These are phyloP conservation scores for Mormoops blainvillei DNA, from an alignment of 2,113 vertebrate species.

Conservation along the genomic window DNA sequence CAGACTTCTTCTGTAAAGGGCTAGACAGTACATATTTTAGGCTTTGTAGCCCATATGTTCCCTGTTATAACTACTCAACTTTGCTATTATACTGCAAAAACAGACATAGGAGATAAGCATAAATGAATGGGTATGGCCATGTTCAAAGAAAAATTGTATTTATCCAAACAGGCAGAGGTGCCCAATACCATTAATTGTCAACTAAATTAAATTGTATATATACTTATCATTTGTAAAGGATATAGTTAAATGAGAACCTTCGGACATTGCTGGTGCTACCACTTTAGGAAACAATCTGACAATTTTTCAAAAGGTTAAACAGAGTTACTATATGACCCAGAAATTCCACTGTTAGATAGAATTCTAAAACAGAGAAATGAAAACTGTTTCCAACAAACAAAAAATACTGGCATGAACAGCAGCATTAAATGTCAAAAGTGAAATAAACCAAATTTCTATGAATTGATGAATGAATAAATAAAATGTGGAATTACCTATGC, in stretches of 20 bases:
- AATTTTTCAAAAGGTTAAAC: background rate
- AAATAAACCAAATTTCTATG: too few relatives aligned
- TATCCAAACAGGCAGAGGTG: background rate
- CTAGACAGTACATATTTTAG: background rate
- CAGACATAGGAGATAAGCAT: background rate
- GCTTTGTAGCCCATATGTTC: background rate
- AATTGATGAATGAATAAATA: too few relatives aligned
- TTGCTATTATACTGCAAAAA: background rate
- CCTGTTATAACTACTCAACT: background rate
- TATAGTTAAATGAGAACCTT: background rate
- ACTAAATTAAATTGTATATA: background rate
- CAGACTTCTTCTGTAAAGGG: background rate
- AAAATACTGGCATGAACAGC: background rate
- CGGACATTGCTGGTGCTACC: fast-evolving
- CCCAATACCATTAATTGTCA: background rate
- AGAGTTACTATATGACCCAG: background rate
- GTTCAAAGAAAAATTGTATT: background rate
- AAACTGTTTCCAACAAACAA: background rate
- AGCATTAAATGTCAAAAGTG: background rate
- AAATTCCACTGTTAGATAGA: background rate
- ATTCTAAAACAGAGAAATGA: background rate
- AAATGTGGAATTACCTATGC: background rate
- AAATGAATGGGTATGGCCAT: background rate
- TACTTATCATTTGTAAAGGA: background rate
- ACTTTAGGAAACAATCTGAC: too few relatives aligned